Conservation (phyloP, 2,113 vertebrate genomes). For the Litocranius walleri region DNA sequence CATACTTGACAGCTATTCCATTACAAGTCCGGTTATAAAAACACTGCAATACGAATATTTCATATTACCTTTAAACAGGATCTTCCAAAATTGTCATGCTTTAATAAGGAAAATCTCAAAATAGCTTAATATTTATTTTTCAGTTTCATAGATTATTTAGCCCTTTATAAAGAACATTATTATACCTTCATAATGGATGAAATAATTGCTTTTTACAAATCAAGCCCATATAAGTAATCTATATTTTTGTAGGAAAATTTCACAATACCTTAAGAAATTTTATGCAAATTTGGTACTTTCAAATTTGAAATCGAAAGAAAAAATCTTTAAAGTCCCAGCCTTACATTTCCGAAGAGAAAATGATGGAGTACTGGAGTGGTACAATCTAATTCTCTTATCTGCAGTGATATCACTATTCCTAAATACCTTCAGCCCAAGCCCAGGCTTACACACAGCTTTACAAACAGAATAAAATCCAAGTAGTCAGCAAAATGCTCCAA, state of each 20-base stretch:
- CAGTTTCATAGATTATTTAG: neutral
- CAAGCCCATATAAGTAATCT: neutral
- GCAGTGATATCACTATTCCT: neutral
- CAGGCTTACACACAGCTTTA: neutral
- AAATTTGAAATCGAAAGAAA: slow-evolving; percentile 12
- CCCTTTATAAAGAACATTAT: neutral
- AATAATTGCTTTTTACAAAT: neutral
- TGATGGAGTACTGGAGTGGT: neutral
- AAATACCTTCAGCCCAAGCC: neutral
- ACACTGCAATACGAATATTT: neutral
- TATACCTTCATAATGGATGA: neutral
- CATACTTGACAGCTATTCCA: neutral
- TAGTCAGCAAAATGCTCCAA: neutral
- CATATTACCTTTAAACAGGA: slow-evolving; percentile 36
- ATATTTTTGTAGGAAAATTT: neutral
- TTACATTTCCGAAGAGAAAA: neutral
- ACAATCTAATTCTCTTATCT: slow-evolving; percentile 15
- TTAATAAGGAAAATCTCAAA: slow-evolving; percentile 21
- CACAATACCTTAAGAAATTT: neutral
- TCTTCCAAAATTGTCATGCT: slow-evolving; percentile 8
- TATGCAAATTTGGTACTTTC: neutral
- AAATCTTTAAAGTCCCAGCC: neutral
- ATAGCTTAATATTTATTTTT: neutral
- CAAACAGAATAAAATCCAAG: neutral
- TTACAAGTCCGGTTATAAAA: slow-evolving; percentile 1